phyloP scores from a whole-genome alignment of 2,113 vertebrate species.

The Mormyrus iriodes region DNA sequence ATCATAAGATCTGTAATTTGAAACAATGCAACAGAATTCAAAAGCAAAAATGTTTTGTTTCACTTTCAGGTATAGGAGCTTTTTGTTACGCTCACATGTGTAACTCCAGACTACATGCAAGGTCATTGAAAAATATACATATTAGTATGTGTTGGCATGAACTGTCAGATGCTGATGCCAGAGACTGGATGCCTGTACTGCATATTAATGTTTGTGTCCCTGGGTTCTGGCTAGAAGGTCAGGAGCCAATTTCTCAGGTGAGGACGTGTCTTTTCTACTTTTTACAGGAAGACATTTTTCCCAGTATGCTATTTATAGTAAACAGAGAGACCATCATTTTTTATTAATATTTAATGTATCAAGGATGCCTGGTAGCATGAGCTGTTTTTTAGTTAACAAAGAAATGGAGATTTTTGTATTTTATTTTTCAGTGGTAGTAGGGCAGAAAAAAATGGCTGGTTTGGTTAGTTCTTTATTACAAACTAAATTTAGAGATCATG shows the following conservation, averaged over 20 bases:
- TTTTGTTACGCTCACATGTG: not conserved
- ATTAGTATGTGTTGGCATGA: not conserved
- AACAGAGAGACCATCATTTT: not conserved
- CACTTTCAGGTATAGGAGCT: not conserved
- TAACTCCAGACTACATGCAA: not conserved
- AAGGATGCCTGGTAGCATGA: not conserved
- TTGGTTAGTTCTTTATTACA: not conserved
- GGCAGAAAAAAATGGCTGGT: not conserved
- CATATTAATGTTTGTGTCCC: not conserved
- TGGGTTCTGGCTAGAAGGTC: not conserved
- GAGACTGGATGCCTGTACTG: not conserved
- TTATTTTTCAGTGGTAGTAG: not conserved
- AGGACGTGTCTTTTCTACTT: not conserved
- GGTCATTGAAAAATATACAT: not conserved
- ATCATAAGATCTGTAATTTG: not conserved
- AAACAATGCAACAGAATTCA: not conserved
- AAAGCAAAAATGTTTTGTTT: not conserved
- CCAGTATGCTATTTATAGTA: not conserved
- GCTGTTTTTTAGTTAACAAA: not conserved
- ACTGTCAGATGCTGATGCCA: not conserved
- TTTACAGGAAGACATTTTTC: not conserved
- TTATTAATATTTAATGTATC: not conserved
- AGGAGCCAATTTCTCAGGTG: not conserved
- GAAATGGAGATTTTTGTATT: not conserved
- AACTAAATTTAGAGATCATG: not conserved